Base-by-base conservation (phyloP, 2,888 invertebrate genomes). In the Lasioglossum malachurum region DNA sequence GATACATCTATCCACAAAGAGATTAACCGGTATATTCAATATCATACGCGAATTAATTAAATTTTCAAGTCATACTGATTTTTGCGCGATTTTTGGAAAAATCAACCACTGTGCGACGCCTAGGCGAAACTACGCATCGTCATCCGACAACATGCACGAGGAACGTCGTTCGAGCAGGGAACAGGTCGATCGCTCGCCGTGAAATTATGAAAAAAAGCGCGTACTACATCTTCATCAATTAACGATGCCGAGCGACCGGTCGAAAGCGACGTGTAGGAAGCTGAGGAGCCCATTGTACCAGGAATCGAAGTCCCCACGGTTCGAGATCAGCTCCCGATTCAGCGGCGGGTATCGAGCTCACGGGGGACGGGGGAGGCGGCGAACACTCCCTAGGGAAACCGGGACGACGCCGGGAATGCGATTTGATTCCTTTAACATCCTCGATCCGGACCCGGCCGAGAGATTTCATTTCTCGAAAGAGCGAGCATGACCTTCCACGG, bases 341-440 rank as follows among this genome's bases (percentile, higher is more conserved):
- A 79, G 82, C 49, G 82, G 44, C 60, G 79, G 60, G 80, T 57
- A 80, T 77, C 82, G 72, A 27, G 53, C 57, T 27, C n/a, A 80
- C 78, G n/a, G 72, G 75, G 75, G 74, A 76, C 57, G 77, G 78
- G 78, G 75, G 60, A 73, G 82, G 79, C 78, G 78, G 75, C 14
- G 83, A 83, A 89, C 88, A 83, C 89, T 91, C 85, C 85, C 86
- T 87, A 85, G 88, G 91, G 91, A 91, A 90, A 89, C 86, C 84
- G 64, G 91, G 90, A 90, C 81, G 83, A 87, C 80, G 82, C 85
- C 67, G 88, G 64, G 93, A 93, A 94, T 93, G 93, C 91, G 91
- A 94, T 93, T 94, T 93, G 91, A 92, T 94, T 93, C 92, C 93
- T 93, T 93, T 91, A 92, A 88, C 88, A 93, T 91, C 90, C n/a